Percentiles rank a stretch among this genome's conserved stretches.
Evolutionary conservation across 2,113 vertebrate species (phyloP).

Genomic region (Anguilla japonica): DNA sequence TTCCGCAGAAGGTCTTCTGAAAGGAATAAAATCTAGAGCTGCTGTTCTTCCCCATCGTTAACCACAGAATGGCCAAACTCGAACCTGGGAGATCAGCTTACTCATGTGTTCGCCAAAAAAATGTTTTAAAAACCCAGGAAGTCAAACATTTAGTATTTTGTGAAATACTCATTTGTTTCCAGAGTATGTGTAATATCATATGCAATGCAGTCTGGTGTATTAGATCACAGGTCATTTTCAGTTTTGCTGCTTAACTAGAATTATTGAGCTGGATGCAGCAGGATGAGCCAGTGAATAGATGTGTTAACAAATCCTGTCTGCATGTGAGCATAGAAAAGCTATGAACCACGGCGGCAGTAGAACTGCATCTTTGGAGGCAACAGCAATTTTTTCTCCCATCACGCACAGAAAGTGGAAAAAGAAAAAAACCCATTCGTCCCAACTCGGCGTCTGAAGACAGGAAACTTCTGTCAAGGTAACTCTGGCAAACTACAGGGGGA

Average conservation of each 20-base stretch:
- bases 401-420: neutral
- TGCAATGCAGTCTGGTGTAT: slow-evolving; percentile 62
- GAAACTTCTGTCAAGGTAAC: neutral
- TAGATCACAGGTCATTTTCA: slow-evolving; percentile 36
- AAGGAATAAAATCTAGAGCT: neutral
- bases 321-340: neutral
- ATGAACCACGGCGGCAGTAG: neutral
- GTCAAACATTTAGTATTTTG: slow-evolving; percentile 56
- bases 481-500: neutral
- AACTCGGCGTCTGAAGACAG: neutral
- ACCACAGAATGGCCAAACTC: slow-evolving; percentile 27
- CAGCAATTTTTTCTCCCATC: neutral
- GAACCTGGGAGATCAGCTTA: slow-evolving; percentile 61
- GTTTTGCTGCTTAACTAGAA: too few relatives aligned
- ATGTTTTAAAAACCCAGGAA: slow-evolving; percentile 52
- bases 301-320: too few relatives aligned
- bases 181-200: slow-evolving; percentile 64
- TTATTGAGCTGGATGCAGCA: too few relatives aligned
- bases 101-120: slow-evolving; percentile 49
- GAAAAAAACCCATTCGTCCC: neutral
- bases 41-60: slow-evolving; percentile 29
- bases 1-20: neutral
- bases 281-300: too few relatives aligned
- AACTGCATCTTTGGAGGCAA: neutral
- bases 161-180: slow-evolving; percentile 66